Percentiles rank a stretch among this genome's conserved stretches.
phyloP scores from a whole-genome alignment of 2,113 vertebrate genomes.

The Bubo scandiacus region DNA sequence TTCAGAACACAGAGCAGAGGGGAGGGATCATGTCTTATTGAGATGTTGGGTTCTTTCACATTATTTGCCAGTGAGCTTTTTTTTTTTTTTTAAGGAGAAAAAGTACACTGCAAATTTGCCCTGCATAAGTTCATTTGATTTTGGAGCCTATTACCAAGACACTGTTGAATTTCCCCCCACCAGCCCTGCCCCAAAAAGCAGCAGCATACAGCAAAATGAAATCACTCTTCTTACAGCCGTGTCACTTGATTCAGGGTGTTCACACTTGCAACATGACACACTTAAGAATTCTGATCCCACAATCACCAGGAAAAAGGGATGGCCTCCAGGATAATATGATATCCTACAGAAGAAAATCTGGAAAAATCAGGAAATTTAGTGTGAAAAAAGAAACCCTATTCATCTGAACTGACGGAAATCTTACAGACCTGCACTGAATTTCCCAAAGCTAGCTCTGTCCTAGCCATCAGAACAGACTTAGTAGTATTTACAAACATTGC shows the following conservation, averaged over 20 bases:
- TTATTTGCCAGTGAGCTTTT: background rate
- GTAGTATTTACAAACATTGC: background rate
- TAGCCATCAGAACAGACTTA: background rate
- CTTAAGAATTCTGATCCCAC: background rate
- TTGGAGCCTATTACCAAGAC: background rate
- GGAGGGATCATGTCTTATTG: slow-evolving; percentile 40
- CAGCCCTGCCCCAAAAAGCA: background rate
- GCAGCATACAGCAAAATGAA: background rate
- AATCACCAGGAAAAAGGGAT: background rate
- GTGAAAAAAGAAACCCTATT: background rate
- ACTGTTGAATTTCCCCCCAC: background rate
- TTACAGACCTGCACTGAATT: background rate
- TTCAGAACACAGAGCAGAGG: slow-evolving; percentile 50
- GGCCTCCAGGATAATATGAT: background rate
- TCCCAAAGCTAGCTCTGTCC: background rate
- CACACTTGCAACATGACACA: background rate
- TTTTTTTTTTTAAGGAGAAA: background rate
- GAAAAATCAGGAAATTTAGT: background rate
- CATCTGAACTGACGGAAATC: background rate
- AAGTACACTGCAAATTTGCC: background rate
- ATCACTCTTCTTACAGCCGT: background rate
- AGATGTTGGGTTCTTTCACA: slow-evolving; percentile 42
- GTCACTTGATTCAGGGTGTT: background rate
- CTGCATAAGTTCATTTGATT: background rate
- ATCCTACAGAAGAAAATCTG: background rate